Evolutionary conservation across 2,113 vertebrate genomes (phyloP).

Genomic region (Podarcis raffonei): DNA sequence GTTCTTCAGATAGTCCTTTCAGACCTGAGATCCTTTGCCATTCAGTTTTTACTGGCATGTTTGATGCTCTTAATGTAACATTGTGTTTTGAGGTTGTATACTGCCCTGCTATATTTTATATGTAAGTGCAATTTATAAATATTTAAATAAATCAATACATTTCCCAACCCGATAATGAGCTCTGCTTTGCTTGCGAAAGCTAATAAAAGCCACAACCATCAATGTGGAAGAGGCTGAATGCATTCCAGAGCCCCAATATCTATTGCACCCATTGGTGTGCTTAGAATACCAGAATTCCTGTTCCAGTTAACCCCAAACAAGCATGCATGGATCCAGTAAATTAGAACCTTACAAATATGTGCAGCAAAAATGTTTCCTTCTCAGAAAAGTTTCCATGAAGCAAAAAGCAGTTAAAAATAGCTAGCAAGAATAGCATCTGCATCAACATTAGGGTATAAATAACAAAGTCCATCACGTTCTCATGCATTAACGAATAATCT

Average conservation of each 20-base stretch:
- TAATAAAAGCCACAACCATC: background rate
- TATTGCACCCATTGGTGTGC: background rate
- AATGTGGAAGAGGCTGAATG: background rate
- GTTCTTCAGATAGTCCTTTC: too few relatives aligned
- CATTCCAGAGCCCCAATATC: background rate
- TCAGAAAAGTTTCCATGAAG: conserved; percentile 13
- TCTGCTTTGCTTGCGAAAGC: background rate
- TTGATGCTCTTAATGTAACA: too few relatives aligned
- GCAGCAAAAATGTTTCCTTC: background rate
- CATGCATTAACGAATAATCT: conserved; percentile 5
- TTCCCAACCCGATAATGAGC: background rate
- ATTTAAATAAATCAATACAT: too few relatives aligned
- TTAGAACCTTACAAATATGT: conserved; percentile 3
- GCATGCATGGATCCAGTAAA: background rate
- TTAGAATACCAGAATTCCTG: background rate
- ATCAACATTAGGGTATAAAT: conserved; percentile 14
- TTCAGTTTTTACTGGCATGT: too few relatives aligned
- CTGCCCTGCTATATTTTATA: too few relatives aligned
- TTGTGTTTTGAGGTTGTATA: too few relatives aligned
- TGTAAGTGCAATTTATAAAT: too few relatives aligned
- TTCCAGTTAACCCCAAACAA: background rate
- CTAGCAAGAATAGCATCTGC: conserved; percentile 58
- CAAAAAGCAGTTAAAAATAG: conserved; percentile 42
- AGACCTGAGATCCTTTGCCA: too few relatives aligned
- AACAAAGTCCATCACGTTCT: background rate